A percentile compares a stretch with the other conserved stretches of the same genome.
Conservation (phyloP, 1,140 invertebrate genomes). For the Harpegnathos saltator region DNA sequence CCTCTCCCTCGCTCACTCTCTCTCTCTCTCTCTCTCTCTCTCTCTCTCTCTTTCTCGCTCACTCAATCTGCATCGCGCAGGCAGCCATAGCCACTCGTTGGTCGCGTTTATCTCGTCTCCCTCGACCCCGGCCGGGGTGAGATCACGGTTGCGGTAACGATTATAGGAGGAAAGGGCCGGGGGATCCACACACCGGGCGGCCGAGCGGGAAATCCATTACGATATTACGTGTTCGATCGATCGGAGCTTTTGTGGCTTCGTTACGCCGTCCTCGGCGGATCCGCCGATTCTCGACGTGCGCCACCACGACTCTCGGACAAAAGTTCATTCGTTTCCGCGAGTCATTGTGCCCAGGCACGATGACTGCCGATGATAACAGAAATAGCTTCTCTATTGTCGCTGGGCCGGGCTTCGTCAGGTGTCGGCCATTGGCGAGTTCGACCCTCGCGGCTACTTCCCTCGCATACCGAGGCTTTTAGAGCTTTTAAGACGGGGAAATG, state of each 20-base stretch:
- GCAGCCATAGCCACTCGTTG: constrained; percentile 46
- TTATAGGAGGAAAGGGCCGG: neutral
- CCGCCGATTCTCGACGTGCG: neutral
- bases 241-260: constrained; percentile 38
- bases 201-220: constrained; percentile 47
- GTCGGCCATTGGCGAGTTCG: no score
- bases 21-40: no score
- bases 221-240: constrained; percentile 51
- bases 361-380: neutral
- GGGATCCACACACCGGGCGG: no score
- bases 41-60: no score
- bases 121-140: constrained; percentile 19
- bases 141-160: constrained; percentile 31
- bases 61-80: constrained; percentile 61
- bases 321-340: constrained; percentile 2
- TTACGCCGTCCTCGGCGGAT: constrained; percentile 14
- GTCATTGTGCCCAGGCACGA: neutral
- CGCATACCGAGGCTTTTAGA: no score
- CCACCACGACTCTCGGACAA: neutral
- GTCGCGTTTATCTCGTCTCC: constrained; percentile 48
- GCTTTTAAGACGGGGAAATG: no score
- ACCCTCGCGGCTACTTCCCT: no score
- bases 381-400: neutral
- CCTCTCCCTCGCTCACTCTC: no score
- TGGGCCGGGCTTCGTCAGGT: no score